Evolutionary conservation across 2,888 invertebrate species (phyloP).

Genomic region (Amphipyra tragopoginis): DNA sequence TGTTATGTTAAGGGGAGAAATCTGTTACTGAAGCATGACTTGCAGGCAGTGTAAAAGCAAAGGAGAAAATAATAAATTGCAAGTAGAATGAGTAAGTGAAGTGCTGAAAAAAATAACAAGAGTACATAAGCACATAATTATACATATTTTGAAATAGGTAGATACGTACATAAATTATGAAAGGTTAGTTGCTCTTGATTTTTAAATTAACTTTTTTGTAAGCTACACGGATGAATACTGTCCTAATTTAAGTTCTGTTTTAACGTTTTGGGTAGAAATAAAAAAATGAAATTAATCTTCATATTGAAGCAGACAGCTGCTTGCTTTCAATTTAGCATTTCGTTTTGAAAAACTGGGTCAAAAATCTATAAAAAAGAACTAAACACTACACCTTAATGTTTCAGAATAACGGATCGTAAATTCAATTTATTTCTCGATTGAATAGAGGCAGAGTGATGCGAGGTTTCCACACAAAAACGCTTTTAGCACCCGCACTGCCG

Average conservation of each 20-base stretch:
- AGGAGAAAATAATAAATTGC: constrained; percentile 27
- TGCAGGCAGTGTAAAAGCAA: constrained; percentile 22
- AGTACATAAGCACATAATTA: not conserved
- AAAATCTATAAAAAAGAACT: constrained; percentile 20
- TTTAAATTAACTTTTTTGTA: not conserved
- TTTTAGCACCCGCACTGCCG: constrained; percentile 70
- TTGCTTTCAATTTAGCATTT: not conserved
- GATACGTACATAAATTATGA: not conserved
- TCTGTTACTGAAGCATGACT: constrained; percentile 51
- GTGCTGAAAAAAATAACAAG: not conserved
- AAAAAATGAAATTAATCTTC: too few relatives aligned
- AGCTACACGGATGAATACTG: not conserved
- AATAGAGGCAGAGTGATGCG: constrained; percentile 71
- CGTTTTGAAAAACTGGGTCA: not conserved
- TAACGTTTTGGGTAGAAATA: too few relatives aligned
- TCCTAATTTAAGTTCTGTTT: not conserved
- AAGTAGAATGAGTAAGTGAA: not conserved
- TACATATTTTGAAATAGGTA: not conserved
- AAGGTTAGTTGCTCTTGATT: constrained; percentile 1
- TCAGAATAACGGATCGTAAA: constrained; percentile 70
- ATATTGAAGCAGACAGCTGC: not conserved
- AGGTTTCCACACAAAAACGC: constrained; percentile 74
- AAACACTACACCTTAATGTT: constrained; percentile 61
- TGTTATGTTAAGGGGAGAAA: constrained; percentile 67
- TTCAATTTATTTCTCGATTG: constrained; percentile 76